Evolutionary conservation across 2,797 vertebrate species (phyloP).

Genomic region (Anniella stebbinsi): DNA sequence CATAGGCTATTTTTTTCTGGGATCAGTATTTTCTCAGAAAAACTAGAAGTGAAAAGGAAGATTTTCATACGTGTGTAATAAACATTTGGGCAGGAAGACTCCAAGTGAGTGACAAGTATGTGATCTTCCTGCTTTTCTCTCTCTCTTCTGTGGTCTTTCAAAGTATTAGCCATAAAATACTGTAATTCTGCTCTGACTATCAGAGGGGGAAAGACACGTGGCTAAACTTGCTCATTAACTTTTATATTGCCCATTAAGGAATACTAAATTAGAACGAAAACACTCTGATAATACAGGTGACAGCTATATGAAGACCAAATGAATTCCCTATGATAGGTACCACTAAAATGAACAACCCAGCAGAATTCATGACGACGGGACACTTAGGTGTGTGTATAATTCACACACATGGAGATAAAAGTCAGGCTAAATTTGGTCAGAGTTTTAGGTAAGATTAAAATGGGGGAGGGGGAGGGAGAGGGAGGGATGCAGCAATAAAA

Average conservation of each 20-base stretch:
- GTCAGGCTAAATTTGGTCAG: conserved; percentile 46
- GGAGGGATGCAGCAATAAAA: neutral
- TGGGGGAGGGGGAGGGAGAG: neutral
- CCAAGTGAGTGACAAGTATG: conserved; percentile 65
- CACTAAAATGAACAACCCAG: conserved; percentile 50
- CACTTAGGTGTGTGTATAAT: conserved; percentile 55
- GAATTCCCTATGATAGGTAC: conserved; percentile 69
- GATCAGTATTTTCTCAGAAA: conserved; percentile 51
- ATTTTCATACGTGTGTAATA: conserved; percentile 34
- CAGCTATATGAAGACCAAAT: conserved; percentile 77
- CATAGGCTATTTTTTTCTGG: conserved; percentile 19
- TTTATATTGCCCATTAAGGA: conserved; percentile 74
- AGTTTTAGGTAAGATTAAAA: conserved; percentile 52
- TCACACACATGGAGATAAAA: conserved; percentile 50
- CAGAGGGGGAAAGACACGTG: conserved; percentile 59
- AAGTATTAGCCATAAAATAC: conserved; percentile 71
- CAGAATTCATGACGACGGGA: conserved; percentile 65
- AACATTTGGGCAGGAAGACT: conserved; percentile 62
- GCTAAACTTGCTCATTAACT: conserved; percentile 75
- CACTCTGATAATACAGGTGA: conserved; percentile 68
- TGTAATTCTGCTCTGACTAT: conserved; percentile 54
- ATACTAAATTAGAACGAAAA: conserved; percentile 75
- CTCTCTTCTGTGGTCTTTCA: conserved; percentile 63
- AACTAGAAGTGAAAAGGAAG: conserved; percentile 55
- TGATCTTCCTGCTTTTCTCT: conserved; percentile 69